Conservation (phyloP, 2,888 invertebrate species). For the Podotricha telesiphe region DNA sequence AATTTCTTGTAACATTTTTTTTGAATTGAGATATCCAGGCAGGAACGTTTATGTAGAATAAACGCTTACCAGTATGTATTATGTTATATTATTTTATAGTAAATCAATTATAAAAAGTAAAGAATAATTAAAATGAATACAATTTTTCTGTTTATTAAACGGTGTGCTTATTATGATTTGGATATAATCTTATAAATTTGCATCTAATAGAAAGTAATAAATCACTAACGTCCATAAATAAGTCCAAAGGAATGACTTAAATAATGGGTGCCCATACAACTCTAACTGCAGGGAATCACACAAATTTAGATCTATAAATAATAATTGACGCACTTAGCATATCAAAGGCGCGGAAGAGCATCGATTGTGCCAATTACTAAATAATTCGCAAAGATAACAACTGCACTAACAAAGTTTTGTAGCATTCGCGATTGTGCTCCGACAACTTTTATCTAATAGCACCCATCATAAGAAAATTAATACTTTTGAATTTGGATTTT, state of each 20-base stretch:
- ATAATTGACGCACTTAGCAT: conserved; percentile 65
- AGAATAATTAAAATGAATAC: conserved; percentile 16
- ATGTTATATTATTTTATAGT: conserved; percentile 33
- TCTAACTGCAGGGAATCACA: conserved; percentile 38
- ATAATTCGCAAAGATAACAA: conserved; percentile 34
- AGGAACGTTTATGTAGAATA: background rate
- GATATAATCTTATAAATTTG: conserved; percentile 22
- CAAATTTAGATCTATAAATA: conserved; percentile 49
- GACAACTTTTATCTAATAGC: conserved; percentile 62
- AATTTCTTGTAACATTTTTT: background rate
- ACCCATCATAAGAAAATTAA: conserved; percentile 71
- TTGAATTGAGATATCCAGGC: background rate
- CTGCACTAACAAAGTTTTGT: conserved; percentile 30
- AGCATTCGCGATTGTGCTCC: conserved; percentile 54
- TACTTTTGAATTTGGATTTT: conserved; percentile 79
- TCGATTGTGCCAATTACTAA: conserved; percentile 64
- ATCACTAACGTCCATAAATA: conserved; percentile 33
- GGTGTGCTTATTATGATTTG: conserved; percentile 23
- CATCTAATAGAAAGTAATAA: conserved; percentile 31
- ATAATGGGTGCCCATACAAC: conserved; percentile 38
- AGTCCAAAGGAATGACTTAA: conserved; percentile 45
- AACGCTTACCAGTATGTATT: conserved; percentile 3
- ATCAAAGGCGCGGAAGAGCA: conserved; percentile 72
- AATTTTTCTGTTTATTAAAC: conserved; percentile 10
- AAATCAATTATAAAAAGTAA: conserved; percentile 25